A percentile compares a stretch with the other conserved stretches of the same genome.
Conservation (phyloP, 35 echinoderm and acorn worm genomes). For the Holothuria glaberrima region DNA sequence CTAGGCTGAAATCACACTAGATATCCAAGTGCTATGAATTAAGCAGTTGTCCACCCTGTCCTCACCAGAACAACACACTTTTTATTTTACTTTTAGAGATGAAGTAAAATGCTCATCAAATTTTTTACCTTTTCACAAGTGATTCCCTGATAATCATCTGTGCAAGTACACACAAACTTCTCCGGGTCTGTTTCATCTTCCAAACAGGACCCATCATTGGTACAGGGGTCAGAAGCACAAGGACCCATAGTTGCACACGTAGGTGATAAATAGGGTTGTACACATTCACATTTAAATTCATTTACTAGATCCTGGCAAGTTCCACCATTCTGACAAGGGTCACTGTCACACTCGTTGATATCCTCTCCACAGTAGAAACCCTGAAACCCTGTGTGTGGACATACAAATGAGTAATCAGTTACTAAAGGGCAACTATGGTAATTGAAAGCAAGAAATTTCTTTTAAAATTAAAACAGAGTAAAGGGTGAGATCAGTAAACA, state of each 20-base stretch:
- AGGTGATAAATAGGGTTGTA: conserved; percentile 16
- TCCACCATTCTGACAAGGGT: conserved; percentile 70
- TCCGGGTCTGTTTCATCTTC: not conserved
- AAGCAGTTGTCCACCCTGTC: too few species aligned
- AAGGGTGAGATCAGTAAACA: not conserved
- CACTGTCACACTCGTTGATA: conserved; percentile 68
- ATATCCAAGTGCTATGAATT: too few species aligned
- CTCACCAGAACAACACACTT: too few species aligned
- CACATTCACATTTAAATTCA: conserved; percentile 73
- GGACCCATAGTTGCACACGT: conserved; percentile 48
- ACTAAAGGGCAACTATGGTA: not conserved
- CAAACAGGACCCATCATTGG: conserved; percentile 69
- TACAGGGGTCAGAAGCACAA: conserved; percentile 62
- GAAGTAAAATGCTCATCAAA: not conserved
- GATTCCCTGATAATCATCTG: conserved; percentile 43
- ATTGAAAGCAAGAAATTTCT: not conserved
- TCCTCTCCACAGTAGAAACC: conserved; percentile 74
- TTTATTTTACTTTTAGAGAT: too few species aligned
- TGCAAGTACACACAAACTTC: conserved; percentile 56
- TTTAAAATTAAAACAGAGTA: not conserved
- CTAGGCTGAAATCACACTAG: too few species aligned
- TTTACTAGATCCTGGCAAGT: conserved; percentile 69
- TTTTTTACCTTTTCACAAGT: conserved; percentile 72
- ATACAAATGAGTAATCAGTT: not conserved
- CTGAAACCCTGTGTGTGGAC: conserved; percentile 69